A percentile compares a stretch with the other conserved stretches of the same genome.
Evolutionary conservation across 2,888 invertebrate genomes (phyloP).

Genomic region (Blastobasis adustella): DNA sequence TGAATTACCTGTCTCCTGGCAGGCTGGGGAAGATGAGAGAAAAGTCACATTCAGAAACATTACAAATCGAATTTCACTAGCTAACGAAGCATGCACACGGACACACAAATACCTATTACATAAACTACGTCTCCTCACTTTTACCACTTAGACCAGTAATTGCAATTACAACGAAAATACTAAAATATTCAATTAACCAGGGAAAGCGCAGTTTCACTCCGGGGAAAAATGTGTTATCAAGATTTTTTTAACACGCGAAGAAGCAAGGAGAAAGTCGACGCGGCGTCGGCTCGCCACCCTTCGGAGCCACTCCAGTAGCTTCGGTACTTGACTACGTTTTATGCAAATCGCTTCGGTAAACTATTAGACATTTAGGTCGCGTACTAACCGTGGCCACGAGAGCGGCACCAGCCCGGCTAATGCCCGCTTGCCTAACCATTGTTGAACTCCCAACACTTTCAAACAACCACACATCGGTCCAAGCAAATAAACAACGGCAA

Average conservation of each 20-base stretch:
- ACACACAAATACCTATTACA: constrained; percentile 26
- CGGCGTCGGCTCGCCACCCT: constrained; percentile 30
- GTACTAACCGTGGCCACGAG: constrained; percentile 6
- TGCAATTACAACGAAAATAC: constrained; percentile 55
- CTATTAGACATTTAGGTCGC: constrained; percentile 8
- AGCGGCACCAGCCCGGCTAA: constrained; percentile 3
- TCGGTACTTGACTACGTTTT: constrained; percentile 4
- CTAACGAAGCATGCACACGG: constrained; percentile 52
- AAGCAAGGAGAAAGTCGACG: constrained; percentile 29
- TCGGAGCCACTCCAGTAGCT: constrained; percentile 10
- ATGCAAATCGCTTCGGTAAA: constrained; percentile 8
- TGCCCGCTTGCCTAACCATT: constrained; percentile 5
- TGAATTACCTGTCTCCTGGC: constrained; percentile 72
- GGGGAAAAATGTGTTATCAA: constrained; percentile 47
- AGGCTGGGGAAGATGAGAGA: constrained; percentile 74
- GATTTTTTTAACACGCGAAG: constrained; percentile 72
- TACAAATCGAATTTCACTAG: constrained; percentile 61
- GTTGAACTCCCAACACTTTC: neutral
- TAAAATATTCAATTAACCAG: constrained; percentile 62
- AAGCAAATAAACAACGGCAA: no score
- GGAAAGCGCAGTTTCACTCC: constrained; percentile 66
- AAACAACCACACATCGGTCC: no score
- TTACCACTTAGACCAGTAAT: constrained; percentile 41
- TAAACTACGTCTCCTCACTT: constrained; percentile 37
- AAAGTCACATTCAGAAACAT: constrained; percentile 73